These are phyloP conservation scores for Cyprinodon tularosa DNA, from an alignment of 2,113 vertebrate genomes.

Conservation along the genomic window DNA sequence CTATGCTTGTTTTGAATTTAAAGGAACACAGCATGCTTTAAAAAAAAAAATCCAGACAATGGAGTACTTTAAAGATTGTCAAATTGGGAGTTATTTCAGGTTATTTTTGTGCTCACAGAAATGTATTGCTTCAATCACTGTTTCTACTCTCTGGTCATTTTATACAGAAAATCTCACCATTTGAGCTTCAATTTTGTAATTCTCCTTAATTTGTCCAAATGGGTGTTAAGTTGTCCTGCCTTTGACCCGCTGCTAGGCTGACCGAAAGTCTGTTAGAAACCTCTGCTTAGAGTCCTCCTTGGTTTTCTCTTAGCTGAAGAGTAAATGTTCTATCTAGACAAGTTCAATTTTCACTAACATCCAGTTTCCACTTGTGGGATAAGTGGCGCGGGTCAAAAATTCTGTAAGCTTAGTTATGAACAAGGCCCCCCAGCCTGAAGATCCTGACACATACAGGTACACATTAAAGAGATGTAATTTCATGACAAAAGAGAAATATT, in stretches of 20 bases:
- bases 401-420: background rate
- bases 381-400: background rate
- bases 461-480: too few species aligned
- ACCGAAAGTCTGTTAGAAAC: background rate
- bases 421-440: too few species aligned
- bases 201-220: background rate
- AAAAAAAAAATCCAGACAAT: background rate
- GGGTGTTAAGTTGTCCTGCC: background rate
- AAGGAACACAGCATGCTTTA: background rate
- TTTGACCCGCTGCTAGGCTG: background rate
- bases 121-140: too few species aligned
- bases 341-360: background rate
- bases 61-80: background rate
- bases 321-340: background rate
- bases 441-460: background rate
- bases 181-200: background rate
- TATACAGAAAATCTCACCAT: background rate
- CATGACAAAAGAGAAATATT: too few species aligned
- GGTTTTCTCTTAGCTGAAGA: background rate
- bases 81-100: background rate
- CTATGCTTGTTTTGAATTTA: background rate
- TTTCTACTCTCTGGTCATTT: background rate
- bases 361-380: background rate
- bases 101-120: background rate
- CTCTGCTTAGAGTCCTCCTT: background rate